Evolutionary conservation across 2,797 vertebrate genomes (phyloP), one percentile per base, ranked within the genome.

Genomic region (Discoglossus pictus): DNA sequence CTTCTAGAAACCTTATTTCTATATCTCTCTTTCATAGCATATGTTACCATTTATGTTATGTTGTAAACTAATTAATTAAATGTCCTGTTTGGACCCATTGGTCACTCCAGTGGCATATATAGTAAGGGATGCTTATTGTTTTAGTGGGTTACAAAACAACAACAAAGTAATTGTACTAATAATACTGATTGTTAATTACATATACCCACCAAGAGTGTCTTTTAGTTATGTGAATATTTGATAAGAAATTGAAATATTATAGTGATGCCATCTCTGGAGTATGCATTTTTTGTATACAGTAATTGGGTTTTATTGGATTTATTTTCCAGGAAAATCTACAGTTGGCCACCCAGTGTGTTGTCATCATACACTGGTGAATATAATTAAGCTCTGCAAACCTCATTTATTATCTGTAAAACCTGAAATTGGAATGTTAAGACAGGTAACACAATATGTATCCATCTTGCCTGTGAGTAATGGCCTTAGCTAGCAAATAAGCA

Each of bases 391-490:
- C 12, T 34, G 27, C 15, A 21, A 67, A 68, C 20, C 24, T 24
- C 31, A 51, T 44, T 53, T 44, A 39, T 61, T 53, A 68, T 60
- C 65, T 43, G 48, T 20, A 36, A 35, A 44, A 38, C 47, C 27
- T 53, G 39, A 68, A 59, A 59, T 59, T 59, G 39, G 38, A 59
- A 40, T 25, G 43, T 59, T 43, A 59, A 43, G 55, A 24, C 55
- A 43, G 20, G 39, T 39, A 59, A 21, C 48, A 61, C 36, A 50
- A 55, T 46, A 7, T 36, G 38, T 24, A 68, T 68, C 15, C 48
- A 68, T 68, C 47, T 61, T 68, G 40, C 23, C 35, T 68, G 31
- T 34, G 35, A 44, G 38, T 16, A 56, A 11, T 16, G n/a, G 38
- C 46, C 13, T 40, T 46, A 58, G 64, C 24, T 12, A 43, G 39